A percentile compares a stretch with the other conserved stretches of the same genome.
phyloP scores from a whole-genome alignment of 2,797 vertebrate species.

The Sitta carolinensis region DNA sequence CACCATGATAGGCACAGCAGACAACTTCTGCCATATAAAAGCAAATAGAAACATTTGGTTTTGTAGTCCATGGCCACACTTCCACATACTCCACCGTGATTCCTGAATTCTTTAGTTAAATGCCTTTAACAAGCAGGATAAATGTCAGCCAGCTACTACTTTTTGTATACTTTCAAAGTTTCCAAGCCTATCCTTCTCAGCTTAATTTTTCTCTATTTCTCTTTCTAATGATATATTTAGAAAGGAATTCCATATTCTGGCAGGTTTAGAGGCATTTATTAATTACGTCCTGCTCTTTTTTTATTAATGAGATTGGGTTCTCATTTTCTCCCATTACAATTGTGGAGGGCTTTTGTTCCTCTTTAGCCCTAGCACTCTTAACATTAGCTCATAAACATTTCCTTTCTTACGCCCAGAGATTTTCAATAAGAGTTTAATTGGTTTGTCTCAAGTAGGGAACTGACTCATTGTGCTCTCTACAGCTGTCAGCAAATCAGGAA shows the following conservation, averaged over 20 bases:
- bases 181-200: constrained; percentile 24
- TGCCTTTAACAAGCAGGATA: not conserved
- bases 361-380: not conserved
- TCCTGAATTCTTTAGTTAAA: not conserved
- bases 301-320: constrained; percentile 29
- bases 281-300: constrained; percentile 56
- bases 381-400: constrained; percentile 33
- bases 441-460: not conserved
- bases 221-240: constrained; percentile 8
- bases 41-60: not conserved
- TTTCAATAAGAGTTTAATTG: constrained; percentile 17
- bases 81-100: not conserved
- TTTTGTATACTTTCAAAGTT: not conserved
- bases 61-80: not conserved
- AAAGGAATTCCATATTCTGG: constrained; percentile 46
- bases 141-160: not conserved
- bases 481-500: constrained; percentile 28
- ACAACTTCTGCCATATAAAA: not conserved
- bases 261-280: constrained; percentile 16
- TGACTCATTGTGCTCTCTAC: not conserved
- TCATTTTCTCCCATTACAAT: not conserved
- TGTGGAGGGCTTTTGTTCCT: not conserved
- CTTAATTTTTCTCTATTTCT: constrained; percentile 29
- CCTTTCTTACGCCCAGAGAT: constrained; percentile 31
- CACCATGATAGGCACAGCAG: not conserved